phyloP scores from a whole-genome alignment of 2,888 invertebrate genomes.

The Seira sanloemensis region DNA sequence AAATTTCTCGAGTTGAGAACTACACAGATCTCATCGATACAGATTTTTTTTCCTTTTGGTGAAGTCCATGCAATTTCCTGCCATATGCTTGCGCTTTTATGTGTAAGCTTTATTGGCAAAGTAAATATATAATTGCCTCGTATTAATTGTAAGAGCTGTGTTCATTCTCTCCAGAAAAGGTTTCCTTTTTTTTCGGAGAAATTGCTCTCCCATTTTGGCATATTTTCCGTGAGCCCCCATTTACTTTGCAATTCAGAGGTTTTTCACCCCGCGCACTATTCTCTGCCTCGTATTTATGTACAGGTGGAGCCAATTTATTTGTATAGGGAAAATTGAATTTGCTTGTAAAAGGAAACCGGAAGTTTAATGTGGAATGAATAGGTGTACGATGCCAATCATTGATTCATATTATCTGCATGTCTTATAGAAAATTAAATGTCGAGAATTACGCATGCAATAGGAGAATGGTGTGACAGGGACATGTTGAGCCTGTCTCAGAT shows the following conservation, averaged over 20 bases:
- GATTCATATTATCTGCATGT: background rate
- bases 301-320: background rate
- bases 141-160: background rate
- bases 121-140: conserved; percentile 1
- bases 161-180: background rate
- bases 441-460: background rate
- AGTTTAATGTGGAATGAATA: background rate
- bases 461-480: background rate
- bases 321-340: conserved; percentile 2
- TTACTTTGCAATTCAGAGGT: background rate
- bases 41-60: background rate
- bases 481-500: conserved; percentile 4
- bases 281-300: background rate
- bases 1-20: background rate
- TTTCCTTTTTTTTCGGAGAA: too few species aligned
- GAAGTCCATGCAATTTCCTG: too few species aligned
- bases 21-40: background rate
- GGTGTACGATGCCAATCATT: conserved; percentile 1
- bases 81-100: background rate
- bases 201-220: background rate
- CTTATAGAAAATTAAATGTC: background rate
- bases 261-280: background rate
- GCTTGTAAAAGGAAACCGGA: conserved; percentile 16
- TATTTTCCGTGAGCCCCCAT: background rate
- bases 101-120: background rate